These are phyloP conservation scores for Mermis nigrescens DNA, from an alignment of 2,888 invertebrate species.

Conservation along the genomic window DNA sequence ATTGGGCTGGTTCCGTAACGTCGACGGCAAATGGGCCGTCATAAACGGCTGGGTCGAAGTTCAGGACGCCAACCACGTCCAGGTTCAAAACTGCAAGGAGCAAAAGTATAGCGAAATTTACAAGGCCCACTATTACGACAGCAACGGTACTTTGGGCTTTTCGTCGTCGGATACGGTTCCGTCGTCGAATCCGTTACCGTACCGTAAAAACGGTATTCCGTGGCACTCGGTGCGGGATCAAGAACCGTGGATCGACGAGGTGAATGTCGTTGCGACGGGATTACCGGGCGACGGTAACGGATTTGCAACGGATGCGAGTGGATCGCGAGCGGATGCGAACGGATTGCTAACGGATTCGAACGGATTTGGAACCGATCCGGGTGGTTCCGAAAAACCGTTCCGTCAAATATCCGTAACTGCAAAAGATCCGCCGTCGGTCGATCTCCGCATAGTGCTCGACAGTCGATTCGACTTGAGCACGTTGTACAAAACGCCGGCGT, in stretches of 20 bases:
- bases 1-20: conserved; percentile 25
- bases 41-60: conserved; percentile 2
- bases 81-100: conserved; percentile 9
- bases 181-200: background rate
- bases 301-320: no score
- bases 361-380: no score
- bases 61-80: conserved; percentile 10
- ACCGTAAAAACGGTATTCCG: background rate
- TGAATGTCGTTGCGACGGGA: background rate
- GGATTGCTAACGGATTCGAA: no score
- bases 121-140: conserved; percentile 7
- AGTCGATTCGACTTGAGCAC: background rate
- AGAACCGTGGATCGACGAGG: background rate
- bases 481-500: background rate
- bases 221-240: background rate
- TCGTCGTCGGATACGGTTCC: background rate
- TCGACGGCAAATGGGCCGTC: conserved; percentile 2
- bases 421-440: background rate
- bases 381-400: no score
- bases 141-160: no score
- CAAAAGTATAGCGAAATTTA: conserved; percentile 9
- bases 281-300: background rate
- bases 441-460: background rate
- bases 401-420: background rate
- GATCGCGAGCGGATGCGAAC: no score